These are phyloP conservation scores for Halictus quadricinctus DNA, from an alignment of 2,888 invertebrate species.

Conservation along the genomic window DNA sequence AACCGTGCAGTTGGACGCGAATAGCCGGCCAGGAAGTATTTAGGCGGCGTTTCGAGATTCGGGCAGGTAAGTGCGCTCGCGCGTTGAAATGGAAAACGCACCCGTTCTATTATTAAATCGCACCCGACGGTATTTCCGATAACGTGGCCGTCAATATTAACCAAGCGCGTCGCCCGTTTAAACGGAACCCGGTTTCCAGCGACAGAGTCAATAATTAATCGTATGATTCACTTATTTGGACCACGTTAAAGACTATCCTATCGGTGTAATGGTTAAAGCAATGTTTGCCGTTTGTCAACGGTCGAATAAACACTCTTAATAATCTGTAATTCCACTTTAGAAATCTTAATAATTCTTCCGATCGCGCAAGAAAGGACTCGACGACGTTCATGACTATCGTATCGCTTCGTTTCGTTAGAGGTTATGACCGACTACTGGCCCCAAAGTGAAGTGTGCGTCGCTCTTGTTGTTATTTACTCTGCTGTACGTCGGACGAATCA, in stretches of 20 bases:
- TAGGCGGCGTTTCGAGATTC: neutral
- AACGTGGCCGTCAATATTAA: neutral
- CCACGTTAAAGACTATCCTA: neutral
- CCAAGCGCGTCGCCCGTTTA: neutral
- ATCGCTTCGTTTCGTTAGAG: too few species aligned
- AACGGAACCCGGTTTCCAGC: constrained; percentile 20
- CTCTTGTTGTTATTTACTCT: neutral
- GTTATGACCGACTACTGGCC: too few species aligned
- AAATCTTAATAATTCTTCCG: too few species aligned
- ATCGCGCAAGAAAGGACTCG: too few species aligned
- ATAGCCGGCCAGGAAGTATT: neutral
- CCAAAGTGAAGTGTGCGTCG: too few species aligned
- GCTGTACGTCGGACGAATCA: neutral
- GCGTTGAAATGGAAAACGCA: neutral
- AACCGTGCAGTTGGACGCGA: neutral
- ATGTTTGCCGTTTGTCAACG: neutral
- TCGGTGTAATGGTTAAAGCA: neutral
- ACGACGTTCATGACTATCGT: too few species aligned
- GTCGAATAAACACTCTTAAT: neutral
- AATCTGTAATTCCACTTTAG: too few species aligned
- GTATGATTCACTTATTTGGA: neutral
- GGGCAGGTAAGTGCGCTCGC: neutral
- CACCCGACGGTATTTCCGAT: constrained; percentile 5
- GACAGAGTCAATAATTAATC: constrained; percentile 11
- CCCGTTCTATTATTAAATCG: constrained; percentile 17